A percentile compares a stretch with the other conserved stretches of the same genome.
phyloP scores from a whole-genome alignment of 92 coral and sea anemone genomes.

The Montipora capitata region DNA sequence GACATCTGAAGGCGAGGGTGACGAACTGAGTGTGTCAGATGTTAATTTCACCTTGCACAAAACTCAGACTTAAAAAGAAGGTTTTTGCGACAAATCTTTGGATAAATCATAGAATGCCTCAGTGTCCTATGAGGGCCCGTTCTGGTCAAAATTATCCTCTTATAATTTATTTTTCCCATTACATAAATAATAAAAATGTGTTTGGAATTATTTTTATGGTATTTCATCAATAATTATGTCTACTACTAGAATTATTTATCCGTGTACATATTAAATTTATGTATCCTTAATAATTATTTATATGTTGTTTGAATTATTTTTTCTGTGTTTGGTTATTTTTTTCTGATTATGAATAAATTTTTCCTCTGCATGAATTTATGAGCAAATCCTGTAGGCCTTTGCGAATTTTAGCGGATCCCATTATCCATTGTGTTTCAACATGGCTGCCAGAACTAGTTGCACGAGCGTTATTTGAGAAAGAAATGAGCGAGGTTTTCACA shows the following conservation, averaged over 20 bases:
- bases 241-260: constrained; percentile 12
- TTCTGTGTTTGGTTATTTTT: neutral
- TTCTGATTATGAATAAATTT: constrained; percentile 1
- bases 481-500: constrained; percentile 56
- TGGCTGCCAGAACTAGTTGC: neutral
- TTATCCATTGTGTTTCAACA: neutral
- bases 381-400: neutral
- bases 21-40: too few species aligned
- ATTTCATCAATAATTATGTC: constrained; percentile 12
- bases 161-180: neutral
- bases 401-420: constrained; percentile 12
- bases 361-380: constrained; percentile 18
- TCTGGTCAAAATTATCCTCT: constrained; percentile 36
- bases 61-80: too few species aligned
- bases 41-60: too few species aligned
- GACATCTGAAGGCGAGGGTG: too few species aligned
- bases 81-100: too few species aligned
- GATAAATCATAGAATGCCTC: too few species aligned
- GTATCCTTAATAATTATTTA: neutral
- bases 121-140: constrained; percentile 31
- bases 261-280: neutral
- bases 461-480: constrained; percentile 34
- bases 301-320: neutral
- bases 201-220: constrained; percentile 12
- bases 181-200: neutral